Evolutionary conservation across 1,140 invertebrate species (phyloP).

Genomic region (Saxidomus purpurata): DNA sequence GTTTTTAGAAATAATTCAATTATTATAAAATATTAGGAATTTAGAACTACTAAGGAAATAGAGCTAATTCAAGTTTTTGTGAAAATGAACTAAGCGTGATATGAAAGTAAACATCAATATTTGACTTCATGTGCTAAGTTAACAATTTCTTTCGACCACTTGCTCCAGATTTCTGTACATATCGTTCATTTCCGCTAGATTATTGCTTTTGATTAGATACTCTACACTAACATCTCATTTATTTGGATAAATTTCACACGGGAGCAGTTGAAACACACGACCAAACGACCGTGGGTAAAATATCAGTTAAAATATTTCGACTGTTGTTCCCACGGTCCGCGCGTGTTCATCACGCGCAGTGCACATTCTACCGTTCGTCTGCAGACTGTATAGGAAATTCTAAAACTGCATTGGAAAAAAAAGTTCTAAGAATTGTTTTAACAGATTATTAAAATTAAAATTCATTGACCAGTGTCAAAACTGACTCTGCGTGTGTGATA

Average conservation of each 20-base stretch:
- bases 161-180: neutral
- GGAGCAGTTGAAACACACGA: slow-evolving; percentile 55
- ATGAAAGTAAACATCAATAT: neutral
- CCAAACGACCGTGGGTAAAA: slow-evolving; percentile 59
- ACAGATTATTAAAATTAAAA: slow-evolving; percentile 17
- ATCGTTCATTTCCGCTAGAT: slow-evolving; percentile 41
- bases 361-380: slow-evolving; percentile 57
- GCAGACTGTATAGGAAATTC: neutral
- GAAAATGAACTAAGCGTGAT: too few relatives aligned
- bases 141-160: slow-evolving; percentile 24
- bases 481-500: slow-evolving; percentile 17
- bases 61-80: too few relatives aligned
- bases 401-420: neutral
- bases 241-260: slow-evolving; percentile 62
- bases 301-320: slow-evolving; percentile 50
- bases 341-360: slow-evolving; percentile 72
- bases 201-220: slow-evolving; percentile 45
- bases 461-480: slow-evolving; percentile 41
- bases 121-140: neutral
- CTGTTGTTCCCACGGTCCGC: slow-evolving; percentile 75
- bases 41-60: too few relatives aligned
- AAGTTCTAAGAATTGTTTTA: slow-evolving; percentile 12
- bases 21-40: too few relatives aligned
- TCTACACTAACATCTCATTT: slow-evolving; percentile 54
- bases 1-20: too few relatives aligned